Conservation (phyloP, 1,140 invertebrate genomes). For the Drosophila elegans region DNA sequence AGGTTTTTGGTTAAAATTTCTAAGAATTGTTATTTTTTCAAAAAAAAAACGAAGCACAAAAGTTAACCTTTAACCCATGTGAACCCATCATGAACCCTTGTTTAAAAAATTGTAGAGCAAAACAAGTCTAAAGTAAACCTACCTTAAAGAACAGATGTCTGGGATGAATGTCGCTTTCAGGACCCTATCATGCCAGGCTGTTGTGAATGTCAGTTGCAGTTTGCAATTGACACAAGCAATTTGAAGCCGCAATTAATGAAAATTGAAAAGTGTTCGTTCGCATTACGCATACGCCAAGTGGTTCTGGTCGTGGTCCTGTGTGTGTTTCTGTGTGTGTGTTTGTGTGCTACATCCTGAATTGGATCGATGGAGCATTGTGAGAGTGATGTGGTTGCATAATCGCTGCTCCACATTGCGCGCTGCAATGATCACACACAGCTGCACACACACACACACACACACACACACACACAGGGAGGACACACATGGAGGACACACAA, state of each 20-base stretch:
- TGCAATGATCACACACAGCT: slow-evolving; percentile 45
- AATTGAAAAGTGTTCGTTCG: slow-evolving; percentile 62
- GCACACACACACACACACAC: neutral
- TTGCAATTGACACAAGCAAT: slow-evolving; percentile 51
- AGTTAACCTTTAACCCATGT: no score
- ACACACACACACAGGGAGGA: neutral
- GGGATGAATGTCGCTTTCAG: neutral
- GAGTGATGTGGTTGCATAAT: slow-evolving; percentile 75
- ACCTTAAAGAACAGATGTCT: neutral
- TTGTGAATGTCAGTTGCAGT: slow-evolving; percentile 18
- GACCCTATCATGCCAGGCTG: neutral
- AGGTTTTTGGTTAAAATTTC: no score
- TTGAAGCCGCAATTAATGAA: slow-evolving; percentile 69
- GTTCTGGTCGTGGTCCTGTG: neutral
- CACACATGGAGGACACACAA: slow-evolving; percentile 36
- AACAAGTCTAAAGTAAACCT: no score
- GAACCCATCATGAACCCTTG: no score
- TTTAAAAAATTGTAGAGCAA: no score
- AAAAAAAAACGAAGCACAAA: no score
- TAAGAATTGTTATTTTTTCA: no score
- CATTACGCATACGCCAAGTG: slow-evolving; percentile 70
- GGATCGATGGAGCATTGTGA: slow-evolving; percentile 71
- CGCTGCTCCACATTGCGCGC: slow-evolving; percentile 74
- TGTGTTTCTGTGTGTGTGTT: neutral
- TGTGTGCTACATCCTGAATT: slow-evolving; percentile 22